Evolutionary conservation across 2,797 vertebrate species (phyloP), one percentile per base, ranked within the genome.

Genomic region (Cottoperca gobio): DNA sequence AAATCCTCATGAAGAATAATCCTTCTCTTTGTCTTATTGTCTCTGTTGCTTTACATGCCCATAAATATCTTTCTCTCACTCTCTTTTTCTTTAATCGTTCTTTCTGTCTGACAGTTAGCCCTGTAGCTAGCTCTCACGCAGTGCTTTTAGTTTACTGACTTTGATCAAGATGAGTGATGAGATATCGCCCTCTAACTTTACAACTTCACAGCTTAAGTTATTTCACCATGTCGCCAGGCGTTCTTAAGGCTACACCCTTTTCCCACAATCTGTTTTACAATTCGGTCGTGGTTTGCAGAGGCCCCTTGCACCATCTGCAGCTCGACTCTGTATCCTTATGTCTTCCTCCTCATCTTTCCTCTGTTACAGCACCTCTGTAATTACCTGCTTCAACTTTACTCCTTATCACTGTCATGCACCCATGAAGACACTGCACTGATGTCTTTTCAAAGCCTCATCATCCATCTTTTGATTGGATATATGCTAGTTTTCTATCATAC

Each of bases 231-330:
- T 70, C 12, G 2, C 35, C 42, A 57, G 43, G 14, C 60, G 6
- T 60, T 76, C 28, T 61, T 28, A 23, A 71, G 26, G 42, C 61
- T 37, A 54, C 78, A 48, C 78, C 83, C 73, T 60, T 63, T 57
- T 86, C 71, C 82, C 76, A 69, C 33, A 73, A 48, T 52, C 45
- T 79, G 48, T 62, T 86, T 81, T 70, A 75, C 53, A 72, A 8
- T 60, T 76, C 0, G 4, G n/a, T 23, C 5, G 33, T 78, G 68
- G 50, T 82, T 85, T 31, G 39, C 55, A 45, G 57, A 77, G 59
- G 57, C 68, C 55, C 37, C 28, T 31, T 8, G 14, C 63, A 58
- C 79, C 64, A 26, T 81, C 73, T 64, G 57, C 57, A 28, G 50
- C 59, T 37, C 33, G 68, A 64, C 50, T 26, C 49, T 2, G 8